These are phyloP conservation scores for Muntiacus muntjak DNA, from an alignment of 2,113 vertebrate species.

Conservation along the genomic window DNA sequence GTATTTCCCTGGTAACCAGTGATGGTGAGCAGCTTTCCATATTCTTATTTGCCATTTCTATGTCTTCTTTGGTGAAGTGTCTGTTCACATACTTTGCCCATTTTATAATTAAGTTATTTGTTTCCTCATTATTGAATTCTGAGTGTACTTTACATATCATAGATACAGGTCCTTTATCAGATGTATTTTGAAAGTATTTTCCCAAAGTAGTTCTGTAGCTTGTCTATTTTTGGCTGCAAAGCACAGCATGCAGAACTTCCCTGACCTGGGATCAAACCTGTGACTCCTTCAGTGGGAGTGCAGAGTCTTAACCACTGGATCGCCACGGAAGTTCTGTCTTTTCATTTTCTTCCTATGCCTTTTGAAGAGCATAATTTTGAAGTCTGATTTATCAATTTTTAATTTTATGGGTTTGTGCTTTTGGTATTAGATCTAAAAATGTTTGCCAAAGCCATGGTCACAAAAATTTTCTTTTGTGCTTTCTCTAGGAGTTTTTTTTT, in stretches of 20 bases:
- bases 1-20: neutral
- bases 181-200: conserved; percentile 6
- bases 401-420: neutral
- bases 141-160: neutral
- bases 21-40: neutral
- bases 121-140: neutral
- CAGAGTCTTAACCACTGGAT: neutral
- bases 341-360: neutral
- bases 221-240: neutral
- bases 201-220: neutral
- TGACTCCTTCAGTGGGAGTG: neutral
- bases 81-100: neutral
- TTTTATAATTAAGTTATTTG: neutral
- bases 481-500: neutral
- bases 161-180: neutral
- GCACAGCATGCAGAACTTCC: neutral
- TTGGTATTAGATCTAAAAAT: neutral
- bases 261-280: neutral
- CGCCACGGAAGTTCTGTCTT: neutral
- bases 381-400: neutral
- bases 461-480: neutral
- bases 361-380: neutral
- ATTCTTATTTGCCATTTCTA: neutral
- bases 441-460: neutral
- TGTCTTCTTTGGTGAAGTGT: neutral